Percentiles rank a stretch among this genome's conserved stretches.
These are phyloP conservation scores for Scelioninae gen. 2 DNA, from an alignment of 2,888 invertebrate species.

Conservation along the genomic window DNA sequence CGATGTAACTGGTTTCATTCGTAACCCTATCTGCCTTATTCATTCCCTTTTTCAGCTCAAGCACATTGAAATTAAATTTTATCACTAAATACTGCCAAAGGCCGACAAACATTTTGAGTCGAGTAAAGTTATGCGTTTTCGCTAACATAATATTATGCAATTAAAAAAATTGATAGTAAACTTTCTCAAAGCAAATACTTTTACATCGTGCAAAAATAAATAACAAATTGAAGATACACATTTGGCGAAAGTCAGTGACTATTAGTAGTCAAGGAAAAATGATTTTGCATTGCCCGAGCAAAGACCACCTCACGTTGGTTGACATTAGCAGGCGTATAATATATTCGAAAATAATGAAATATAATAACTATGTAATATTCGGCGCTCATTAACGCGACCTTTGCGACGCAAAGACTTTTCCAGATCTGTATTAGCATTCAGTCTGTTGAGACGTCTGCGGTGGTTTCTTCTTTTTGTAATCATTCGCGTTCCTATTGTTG, in stretches of 20 bases:
- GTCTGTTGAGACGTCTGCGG: constrained; percentile 61
- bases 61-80: no score
- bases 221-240: background rate
- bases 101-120: background rate
- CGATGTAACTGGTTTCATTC: no score
- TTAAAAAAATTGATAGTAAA: constrained; percentile 2
- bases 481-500: constrained; percentile 14
- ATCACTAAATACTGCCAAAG: no score
- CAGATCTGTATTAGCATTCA: constrained; percentile 63
- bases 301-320: background rate
- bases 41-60: no score
- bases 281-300: background rate
- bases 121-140: background rate
- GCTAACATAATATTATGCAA: background rate
- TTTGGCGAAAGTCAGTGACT: constrained; percentile 2
- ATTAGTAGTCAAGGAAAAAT: background rate
- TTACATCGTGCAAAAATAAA: constrained; percentile 8
- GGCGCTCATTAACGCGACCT: background rate
- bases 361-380: background rate
- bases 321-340: background rate
- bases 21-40: no score
- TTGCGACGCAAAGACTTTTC: constrained; percentile 3
- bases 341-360: background rate
- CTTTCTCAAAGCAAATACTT: constrained; percentile 3
- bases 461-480: constrained; percentile 55